Percentiles rank a stretch among this genome's conserved stretches.
These are phyloP conservation scores for Chionodraco myersi DNA, from an alignment of 2,113 vertebrate species.

Conservation along the genomic window DNA sequence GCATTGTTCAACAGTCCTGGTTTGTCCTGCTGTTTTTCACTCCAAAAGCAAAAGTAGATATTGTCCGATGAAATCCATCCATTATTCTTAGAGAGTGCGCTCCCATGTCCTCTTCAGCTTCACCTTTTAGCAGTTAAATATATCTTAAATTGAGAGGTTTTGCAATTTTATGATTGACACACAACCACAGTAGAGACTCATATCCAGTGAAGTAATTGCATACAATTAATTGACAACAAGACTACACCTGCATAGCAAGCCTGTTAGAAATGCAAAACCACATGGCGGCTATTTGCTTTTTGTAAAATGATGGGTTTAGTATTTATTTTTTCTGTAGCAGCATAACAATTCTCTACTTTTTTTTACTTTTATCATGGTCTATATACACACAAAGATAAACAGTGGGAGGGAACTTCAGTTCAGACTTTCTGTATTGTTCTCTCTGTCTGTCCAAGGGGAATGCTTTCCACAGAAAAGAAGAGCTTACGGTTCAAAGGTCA, in stretches of 20 bases:
- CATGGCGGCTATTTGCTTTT: constrained; percentile 63
- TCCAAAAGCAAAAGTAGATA: constrained; percentile 47
- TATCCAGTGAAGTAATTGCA: constrained; percentile 85
- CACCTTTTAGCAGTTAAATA: constrained; percentile 65
- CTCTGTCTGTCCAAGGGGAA: constrained; percentile 88
- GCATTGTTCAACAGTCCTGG: constrained; percentile 48
- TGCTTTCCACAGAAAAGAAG: constrained; percentile 90
- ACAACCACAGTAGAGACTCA: constrained; percentile 79
- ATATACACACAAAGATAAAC: constrained; percentile 80
- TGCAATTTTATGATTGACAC: constrained; percentile 64
- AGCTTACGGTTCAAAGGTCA: constrained; percentile 87
- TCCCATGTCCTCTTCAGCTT: constrained; percentile 58
- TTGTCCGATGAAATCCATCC: constrained; percentile 44
- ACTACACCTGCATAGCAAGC: constrained; percentile 72
- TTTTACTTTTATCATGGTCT: constrained; percentile 69
- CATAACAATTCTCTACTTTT: constrained; percentile 77
- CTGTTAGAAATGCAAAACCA: constrained; percentile 77
- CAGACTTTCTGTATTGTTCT: constrained; percentile 66
- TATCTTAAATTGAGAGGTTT: constrained; percentile 61
- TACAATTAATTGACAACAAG: constrained; percentile 70
- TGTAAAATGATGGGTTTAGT: constrained; percentile 76
- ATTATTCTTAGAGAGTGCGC: constrained; percentile 27
- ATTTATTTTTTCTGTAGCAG: constrained; percentile 76
- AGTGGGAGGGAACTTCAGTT: constrained; percentile 71
- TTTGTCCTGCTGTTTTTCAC: constrained; percentile 30